Conservation (phyloP, 2,797 vertebrate species). For the Cottoperca gobio region DNA sequence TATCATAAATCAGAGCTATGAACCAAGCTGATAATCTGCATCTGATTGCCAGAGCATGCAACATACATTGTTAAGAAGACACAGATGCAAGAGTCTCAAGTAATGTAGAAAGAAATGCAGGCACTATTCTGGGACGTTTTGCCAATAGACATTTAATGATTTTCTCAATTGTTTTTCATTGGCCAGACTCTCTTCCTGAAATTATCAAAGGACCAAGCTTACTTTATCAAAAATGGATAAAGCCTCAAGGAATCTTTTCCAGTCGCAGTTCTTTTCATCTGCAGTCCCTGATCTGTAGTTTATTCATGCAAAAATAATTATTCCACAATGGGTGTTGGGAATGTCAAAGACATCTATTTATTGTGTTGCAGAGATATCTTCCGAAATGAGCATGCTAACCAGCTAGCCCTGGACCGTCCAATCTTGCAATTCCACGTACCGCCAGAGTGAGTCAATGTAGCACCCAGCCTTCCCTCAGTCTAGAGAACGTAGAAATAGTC, state of each 20-base stretch:
- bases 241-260: neutral
- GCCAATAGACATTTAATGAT: neutral
- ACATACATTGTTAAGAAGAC: conserved; percentile 6
- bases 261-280: neutral
- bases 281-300: neutral
- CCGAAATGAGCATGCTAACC: too few species aligned
- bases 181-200: neutral
- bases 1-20: conserved; percentile 22
- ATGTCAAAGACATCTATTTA: too few species aligned
- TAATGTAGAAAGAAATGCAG: neutral
- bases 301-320: neutral
- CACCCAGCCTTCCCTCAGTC: too few species aligned
- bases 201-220: neutral
- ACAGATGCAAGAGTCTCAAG: neutral
- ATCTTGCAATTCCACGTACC: too few species aligned
- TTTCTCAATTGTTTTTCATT: neutral
- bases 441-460: too few species aligned
- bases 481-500: too few species aligned
- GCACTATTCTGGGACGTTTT: neutral
- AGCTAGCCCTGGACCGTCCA: too few species aligned
- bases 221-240: neutral
- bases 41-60: conserved; percentile 24
- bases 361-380: too few species aligned
- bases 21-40: conserved; percentile 18
- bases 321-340: neutral